Base-by-base conservation (phyloP, 2,797 vertebrate genomes). In the Balearica regulorum region DNA sequence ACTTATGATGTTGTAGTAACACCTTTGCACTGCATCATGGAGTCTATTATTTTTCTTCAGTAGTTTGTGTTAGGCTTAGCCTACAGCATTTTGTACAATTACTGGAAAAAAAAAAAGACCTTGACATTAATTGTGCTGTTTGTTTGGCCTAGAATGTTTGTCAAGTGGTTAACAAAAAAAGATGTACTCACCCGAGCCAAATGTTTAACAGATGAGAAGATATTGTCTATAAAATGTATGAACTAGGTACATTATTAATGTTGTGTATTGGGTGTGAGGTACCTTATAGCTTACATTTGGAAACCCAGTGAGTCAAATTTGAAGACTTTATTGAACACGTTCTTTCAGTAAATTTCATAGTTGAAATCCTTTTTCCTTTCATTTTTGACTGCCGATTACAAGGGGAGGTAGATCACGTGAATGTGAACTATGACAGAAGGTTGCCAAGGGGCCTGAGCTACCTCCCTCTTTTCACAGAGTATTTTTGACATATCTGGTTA, bases 111-210 rank as follows among this genome's bases (percentile, higher is more conserved):
- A 92, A 93, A 91, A 89, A 43, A 88, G 88, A 97, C 87, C 86
- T 94, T 88, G 89, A 90, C 94, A 61, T 97, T 97, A 89, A 94
- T 96, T 83, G 96, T 98, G 97, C 96, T 97, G 92, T 97, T 97
- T 89, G 95, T 98, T 98, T 98, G 98, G 95, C 97, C 96, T 97
- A 81, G 97, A 96, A 95, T 96, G 97, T 98, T 97, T 97, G 96
- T 98, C 81, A 87, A 89, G 93, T 97, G 97, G 97, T 93, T 97
- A 96, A 95, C 54, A 91, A 87, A 94, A 88, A 57, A 20, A 92
- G 92, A 62, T 96, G 83, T 97, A 97, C 96, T 97, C 64, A 44
- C 96, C 96, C 72, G 55, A 98, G 98, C 96, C 98, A 98, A 96
- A 96, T 92, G 96, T 97, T 97, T 97, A 98, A 97, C 94, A 94